Conservation (phyloP, 2,113 vertebrate species). For the Psilopsiagon aurifrons region DNA sequence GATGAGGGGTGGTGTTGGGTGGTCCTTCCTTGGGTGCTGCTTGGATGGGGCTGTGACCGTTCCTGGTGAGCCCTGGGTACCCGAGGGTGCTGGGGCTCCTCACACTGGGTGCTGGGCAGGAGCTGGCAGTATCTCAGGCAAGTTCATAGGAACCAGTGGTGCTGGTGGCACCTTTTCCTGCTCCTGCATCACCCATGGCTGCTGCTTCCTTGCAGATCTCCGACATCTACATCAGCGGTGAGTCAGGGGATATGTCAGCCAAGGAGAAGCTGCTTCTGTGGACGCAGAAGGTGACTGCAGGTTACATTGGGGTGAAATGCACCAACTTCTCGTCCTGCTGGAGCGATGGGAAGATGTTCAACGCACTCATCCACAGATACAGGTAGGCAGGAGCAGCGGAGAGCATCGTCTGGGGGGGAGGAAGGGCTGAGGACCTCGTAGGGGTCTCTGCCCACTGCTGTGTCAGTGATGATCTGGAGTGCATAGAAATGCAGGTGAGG, state of each 20-base stretch:
- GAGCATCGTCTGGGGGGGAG: neutral
- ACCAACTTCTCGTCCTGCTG: conserved; percentile 95
- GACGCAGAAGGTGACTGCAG: conserved; percentile 93
- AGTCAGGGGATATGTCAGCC: conserved; percentile 94
- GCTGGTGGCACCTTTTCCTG: neutral
- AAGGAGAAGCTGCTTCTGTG: conserved; percentile 97
- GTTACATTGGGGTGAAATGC: conserved; percentile 92
- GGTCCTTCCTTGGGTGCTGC: neutral
- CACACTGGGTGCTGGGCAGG: neutral
- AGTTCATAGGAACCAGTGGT: fast-evolving
- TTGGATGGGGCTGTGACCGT: fast-evolving
- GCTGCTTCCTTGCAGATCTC: conserved; percentile 84
- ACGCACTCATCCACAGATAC: conserved; percentile 97
- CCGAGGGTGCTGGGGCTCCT: neutral
- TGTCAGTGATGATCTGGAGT: neutral
- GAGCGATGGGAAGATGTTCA: conserved; percentile 97
- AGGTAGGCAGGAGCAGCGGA: conserved; percentile 73
- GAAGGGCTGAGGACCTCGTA: neutral
- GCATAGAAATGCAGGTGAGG: neutral
- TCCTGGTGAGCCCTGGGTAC: fast-evolving
- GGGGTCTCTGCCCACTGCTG: neutral
- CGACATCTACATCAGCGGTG: conserved; percentile 96
- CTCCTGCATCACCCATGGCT: neutral
- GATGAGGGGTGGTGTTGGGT: fast-evolving
- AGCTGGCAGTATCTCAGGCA: neutral